Percentiles rank a stretch among this genome's conserved stretches.
Evolutionary conservation across 2,113 vertebrate genomes (phyloP).

Genomic region (Theristicus caerulescens): DNA sequence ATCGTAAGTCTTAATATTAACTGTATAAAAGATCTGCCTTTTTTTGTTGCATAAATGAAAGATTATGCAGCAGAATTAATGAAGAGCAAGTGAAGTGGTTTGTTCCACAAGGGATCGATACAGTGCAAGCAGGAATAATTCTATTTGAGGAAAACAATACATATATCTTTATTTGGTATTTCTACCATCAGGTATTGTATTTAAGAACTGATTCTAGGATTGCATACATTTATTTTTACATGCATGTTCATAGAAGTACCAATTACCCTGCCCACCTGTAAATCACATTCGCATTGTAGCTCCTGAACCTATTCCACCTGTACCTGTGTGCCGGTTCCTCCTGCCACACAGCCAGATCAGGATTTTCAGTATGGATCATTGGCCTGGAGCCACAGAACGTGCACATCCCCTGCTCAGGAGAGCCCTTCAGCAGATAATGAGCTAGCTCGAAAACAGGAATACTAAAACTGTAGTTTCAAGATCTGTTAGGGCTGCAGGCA

Average conservation of each 20-base stretch:
- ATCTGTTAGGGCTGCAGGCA: background rate
- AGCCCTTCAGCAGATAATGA: background rate
- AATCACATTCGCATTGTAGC: background rate
- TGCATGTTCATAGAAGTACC: background rate
- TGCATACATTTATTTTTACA: background rate
- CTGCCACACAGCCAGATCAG: background rate
- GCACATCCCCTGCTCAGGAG: background rate
- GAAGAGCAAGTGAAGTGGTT: background rate
- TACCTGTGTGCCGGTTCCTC: background rate
- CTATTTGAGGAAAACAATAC: background rate
- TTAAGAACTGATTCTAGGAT: background rate
- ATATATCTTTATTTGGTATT: background rate
- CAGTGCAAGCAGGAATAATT: background rate
- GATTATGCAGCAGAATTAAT: background rate
- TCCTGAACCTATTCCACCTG: background rate
- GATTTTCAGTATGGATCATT: background rate
- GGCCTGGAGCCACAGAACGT: background rate
- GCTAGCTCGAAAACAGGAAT: background rate
- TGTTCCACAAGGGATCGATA: background rate
- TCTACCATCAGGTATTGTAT: background rate
- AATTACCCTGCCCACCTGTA: background rate
- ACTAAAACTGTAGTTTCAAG: background rate
- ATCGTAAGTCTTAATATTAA: background rate
- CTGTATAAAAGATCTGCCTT: background rate
- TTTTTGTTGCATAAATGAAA: background rate